These are phyloP conservation scores for Ia io DNA, from an alignment of 2,113 vertebrate species.

Conservation along the genomic window DNA sequence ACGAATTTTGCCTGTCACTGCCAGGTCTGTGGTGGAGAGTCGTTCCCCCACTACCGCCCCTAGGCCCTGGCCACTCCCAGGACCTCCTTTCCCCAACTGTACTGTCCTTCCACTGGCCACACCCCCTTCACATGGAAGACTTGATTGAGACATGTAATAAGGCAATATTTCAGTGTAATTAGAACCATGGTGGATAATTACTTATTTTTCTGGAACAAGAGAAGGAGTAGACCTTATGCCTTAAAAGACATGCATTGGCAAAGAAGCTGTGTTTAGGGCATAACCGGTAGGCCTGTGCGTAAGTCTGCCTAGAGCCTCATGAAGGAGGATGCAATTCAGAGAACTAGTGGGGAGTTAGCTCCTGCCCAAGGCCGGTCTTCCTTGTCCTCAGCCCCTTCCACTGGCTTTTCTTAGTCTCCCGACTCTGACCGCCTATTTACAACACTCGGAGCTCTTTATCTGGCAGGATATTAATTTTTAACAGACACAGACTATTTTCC, in stretches of 20 bases:
- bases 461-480: neutral
- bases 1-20: neutral
- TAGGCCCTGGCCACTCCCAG: accelerated
- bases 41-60: too few relatives aligned
- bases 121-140: neutral
- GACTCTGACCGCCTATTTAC: neutral
- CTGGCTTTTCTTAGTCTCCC: neutral
- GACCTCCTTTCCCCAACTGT: neutral
- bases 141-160: neutral
- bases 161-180: neutral
- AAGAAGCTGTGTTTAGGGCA: neutral
- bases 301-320: neutral
- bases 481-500: constrained; percentile 9
- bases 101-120: neutral
- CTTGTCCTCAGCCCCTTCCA: neutral
- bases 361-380: neutral
- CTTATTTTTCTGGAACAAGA: neutral
- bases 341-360: neutral
- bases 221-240: neutral
- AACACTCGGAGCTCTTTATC: neutral
- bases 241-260: neutral
- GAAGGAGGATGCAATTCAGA: neutral
- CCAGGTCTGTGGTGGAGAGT: neutral
- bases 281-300: neutral
- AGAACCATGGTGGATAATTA: neutral